Conservation (phyloP, 2,113 vertebrate species). For the Vulpes lagopus region DNA sequence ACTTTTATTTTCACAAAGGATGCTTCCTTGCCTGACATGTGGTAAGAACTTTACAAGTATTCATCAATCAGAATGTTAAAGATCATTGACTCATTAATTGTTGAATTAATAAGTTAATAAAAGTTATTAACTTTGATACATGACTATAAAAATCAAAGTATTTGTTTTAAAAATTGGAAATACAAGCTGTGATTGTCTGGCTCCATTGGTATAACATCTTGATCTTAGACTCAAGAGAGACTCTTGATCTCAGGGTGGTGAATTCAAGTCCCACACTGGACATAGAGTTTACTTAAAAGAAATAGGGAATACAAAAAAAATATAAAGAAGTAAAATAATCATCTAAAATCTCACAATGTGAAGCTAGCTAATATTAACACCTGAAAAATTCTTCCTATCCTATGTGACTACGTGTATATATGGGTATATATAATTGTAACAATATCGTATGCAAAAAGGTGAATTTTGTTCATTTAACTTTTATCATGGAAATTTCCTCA, state of each 20-base stretch:
- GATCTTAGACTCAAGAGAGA: neutral
- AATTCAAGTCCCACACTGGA: neutral
- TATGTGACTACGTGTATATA: no score
- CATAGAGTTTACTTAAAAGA: neutral
- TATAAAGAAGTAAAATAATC: neutral
- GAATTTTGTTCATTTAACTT: neutral
- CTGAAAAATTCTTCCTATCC: neutral
- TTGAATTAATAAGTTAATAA: neutral
- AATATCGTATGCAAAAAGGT: neutral
- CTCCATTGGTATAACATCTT: neutral
- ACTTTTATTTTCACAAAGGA: neutral
- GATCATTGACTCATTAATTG: neutral
- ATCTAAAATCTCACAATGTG: neutral
- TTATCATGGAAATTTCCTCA: neutral
- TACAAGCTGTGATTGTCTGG: neutral
- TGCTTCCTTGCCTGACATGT: neutral
- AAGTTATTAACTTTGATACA: neutral
- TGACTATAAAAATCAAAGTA: conserved; percentile 14
- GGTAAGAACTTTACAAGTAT: neutral
- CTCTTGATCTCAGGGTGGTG: neutral
- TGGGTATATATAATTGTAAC: neutral
- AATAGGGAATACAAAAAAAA: neutral
- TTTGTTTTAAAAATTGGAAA: conserved; percentile 6
- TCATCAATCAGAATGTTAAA: neutral
- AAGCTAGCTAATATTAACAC: neutral